Evolutionary conservation across 35 echinoderm and acorn worm genomes (phyloP), one percentile per base, ranked within the genome.

Genomic region (Stichopus chloronotus): DNA sequence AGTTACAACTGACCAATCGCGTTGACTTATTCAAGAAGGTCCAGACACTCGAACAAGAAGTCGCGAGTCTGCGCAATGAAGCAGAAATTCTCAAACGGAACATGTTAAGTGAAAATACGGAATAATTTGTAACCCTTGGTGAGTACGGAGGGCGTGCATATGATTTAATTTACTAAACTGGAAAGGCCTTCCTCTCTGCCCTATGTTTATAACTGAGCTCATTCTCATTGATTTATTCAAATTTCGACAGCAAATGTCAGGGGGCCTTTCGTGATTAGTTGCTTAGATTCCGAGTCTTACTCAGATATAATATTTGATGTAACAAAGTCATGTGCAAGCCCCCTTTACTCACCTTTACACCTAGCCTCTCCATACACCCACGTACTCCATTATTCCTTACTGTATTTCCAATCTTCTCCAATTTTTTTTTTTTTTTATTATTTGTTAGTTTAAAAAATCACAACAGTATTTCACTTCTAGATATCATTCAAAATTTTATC

Each of bases 121-220:
- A 90, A 22, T 90, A 90, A 72, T 58, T 63, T 20, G 20, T 23
- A 19, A 19, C 22, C 84, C 17, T 87, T 87, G 84, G 84, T 87
- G 84, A 87, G 84, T 87, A 87, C 59, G 56, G 84, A 58, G 84
- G 84, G 84, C 84, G 84, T 87, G 84, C 84, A 87, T 87, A 87
- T 87, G 84, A 63, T 87, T 63, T 19, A 17, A 17, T 63, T 17
- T 11, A 57, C 59, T 58, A 56, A 86, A 30, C 12, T 56, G 43
- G 25, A 43, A 43, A 43, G 30, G 30, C 30, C 30, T 43, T 43
- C 30, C 30, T 43, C 30, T 43, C 30, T 53, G 25, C 54, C 80
- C 80, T 83, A 7, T 0, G 4, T 83, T 83, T 83, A 16, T 76
- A 24, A 24, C 72, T 76, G 6, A 6, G 72, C 6, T 83, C 80